Conservation (phyloP, 1,140 invertebrate species). For the Acyrthosiphon pisum region DNA sequence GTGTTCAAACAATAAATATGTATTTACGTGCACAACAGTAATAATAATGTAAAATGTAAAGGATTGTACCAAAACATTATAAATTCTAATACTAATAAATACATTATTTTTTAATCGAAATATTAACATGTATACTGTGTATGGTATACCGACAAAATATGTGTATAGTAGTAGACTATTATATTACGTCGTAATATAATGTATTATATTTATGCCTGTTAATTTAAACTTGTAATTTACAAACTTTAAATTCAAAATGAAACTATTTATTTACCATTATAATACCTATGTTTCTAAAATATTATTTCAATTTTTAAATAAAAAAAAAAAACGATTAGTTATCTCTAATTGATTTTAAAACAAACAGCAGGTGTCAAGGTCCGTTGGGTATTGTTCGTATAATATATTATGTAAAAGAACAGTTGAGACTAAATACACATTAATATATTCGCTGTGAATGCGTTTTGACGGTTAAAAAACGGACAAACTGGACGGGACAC, state of each 20-base stretch:
- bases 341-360: not conserved
- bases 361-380: constrained; percentile 40
- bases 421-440: not conserved
- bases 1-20: not conserved
- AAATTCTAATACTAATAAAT: not conserved
- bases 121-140: not conserved
- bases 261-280: not conserved
- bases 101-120: not conserved
- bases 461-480: constrained; percentile 54
- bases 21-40: not conserved
- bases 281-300: not conserved
- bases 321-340: not conserved
- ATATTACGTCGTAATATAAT: not conserved
- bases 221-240: not conserved
- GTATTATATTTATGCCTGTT: not conserved
- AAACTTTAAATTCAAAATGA: not conserved
- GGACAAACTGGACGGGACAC: constrained; percentile 34
- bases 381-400: not conserved
- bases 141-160: not conserved
- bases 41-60: not conserved
- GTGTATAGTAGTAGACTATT: not conserved
- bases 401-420: constrained; percentile 13
- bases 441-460: constrained; percentile 5
- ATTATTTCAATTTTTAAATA: not conserved
- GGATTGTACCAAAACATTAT: not conserved